These are phyloP conservation scores for Styela clava DNA, from an alignment of 23 tunicate species.

Conservation along the genomic window DNA sequence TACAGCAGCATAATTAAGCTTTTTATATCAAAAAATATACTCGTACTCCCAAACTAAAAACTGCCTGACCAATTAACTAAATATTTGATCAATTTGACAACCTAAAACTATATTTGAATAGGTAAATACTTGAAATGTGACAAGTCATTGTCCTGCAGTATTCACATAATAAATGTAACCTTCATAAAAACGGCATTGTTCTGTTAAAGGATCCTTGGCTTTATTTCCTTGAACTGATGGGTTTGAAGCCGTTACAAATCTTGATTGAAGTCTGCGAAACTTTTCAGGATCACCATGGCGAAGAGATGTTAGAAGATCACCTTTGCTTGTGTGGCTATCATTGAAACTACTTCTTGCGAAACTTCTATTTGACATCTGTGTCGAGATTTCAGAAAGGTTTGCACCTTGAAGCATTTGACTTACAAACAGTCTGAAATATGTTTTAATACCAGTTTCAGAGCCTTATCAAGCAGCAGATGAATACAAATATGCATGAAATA, in stretches of 20 bases:
- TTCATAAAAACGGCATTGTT: constrained; percentile 9
- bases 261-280: constrained; percentile 39
- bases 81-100: too few relatives aligned
- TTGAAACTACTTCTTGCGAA: background rate
- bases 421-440: constrained; percentile 13
- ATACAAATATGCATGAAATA: too few relatives aligned
- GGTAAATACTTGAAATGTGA: too few relatives aligned
- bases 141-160: too few relatives aligned
- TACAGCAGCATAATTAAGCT: too few relatives aligned
- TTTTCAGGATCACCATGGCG: constrained; percentile 56
- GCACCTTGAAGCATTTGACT: constrained; percentile 9
- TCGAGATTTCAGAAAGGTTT: background rate
- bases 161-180: too few relatives aligned
- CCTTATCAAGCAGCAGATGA: background rate
- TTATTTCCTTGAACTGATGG: background rate
- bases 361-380: background rate
- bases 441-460: background rate
- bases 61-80: too few relatives aligned
- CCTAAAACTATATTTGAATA: too few relatives aligned
- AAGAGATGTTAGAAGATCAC: constrained; percentile 2
- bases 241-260: constrained; percentile 24
- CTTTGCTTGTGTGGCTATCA: background rate
- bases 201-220: constrained; percentile 20
- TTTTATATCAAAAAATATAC: too few relatives aligned
- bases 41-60: too few relatives aligned